Evolutionary conservation across 2,113 vertebrate genomes (phyloP), one percentile per base, ranked within the genome.

Genomic region (Leptocoma aspasia): DNA sequence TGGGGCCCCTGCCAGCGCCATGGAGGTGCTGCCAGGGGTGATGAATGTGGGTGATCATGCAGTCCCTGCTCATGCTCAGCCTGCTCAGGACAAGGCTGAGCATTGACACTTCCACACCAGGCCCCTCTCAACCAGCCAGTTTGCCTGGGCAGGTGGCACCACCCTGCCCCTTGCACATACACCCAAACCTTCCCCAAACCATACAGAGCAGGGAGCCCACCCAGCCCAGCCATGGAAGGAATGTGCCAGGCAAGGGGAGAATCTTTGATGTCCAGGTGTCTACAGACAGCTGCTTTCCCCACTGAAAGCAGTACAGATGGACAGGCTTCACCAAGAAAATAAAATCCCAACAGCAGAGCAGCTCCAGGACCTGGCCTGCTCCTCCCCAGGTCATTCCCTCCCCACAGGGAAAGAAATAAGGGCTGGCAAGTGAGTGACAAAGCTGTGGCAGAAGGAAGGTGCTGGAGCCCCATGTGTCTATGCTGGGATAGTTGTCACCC

Each of bases 11-110:
- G 2, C n/a, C 7, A 12, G 44, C 23, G 14, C 2, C 7, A 17
- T 11, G 26, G 0, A 2, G 17, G 13, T 30, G 60, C 56, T 64
- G 50, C 45, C 2, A 5, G 37, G 18, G 30, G 11, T 1, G n/a
- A 54, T 2, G 31, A 66, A 41, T 13, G 6, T 1, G 1, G 50
- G n/a, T 5, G 4, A 52, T 20, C 54, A 23, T 0, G 0, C 5
- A 0, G 28, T 24, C 31, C 60, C 64, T 45, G 24, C 18, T 76
- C 23, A 13, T 10, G 15, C 35, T n/a, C 70, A 52, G 27, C 35
- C 77, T 23, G 23, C 41, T 71, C 57, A 45, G 63, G 41, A 59
- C 26, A 77, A 77, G 20, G 45, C 45, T 81, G 37, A 35, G 49
- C 7, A 1, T 1, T 9, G 44, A n/a, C 68, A 33, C 15, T 70